Base-by-base conservation (phyloP, 2,113 vertebrate genomes). In the Bubo blakistoni region DNA sequence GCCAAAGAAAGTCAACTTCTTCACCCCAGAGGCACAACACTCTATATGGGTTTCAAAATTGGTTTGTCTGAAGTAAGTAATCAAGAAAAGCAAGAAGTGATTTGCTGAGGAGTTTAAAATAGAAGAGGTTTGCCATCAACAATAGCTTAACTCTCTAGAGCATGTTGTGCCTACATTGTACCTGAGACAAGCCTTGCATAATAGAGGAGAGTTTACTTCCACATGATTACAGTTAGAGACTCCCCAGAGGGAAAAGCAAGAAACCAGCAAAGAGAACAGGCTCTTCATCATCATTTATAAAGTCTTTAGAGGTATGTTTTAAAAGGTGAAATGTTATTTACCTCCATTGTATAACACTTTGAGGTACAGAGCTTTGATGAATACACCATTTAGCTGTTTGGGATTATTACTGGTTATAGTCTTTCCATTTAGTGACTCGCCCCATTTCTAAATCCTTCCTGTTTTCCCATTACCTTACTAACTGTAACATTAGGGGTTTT, bases 51-150 rank as follows among this genome's bases (percentile, higher is more conserved):
- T 72, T 93, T 93, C 84, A 65, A 65, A 85, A 94, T 49, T 77
- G 34, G 46, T 93, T 94, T 90, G 44, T 90, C 52, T 79, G 73
- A 84, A 95, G 30, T 25, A 85, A 82, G 70, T 76, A 94, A 96
- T 90, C 70, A 85, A 67, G 91, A 87, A 87, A 89, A 90, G 40
- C 44, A 65, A 71, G 47, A 67, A 94, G 73, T 82, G 57, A 82
- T 93, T 96, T 94, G 89, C 44, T 44, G 40, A 15, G 52, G 18
- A 9, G 7, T 42, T 96, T 93, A 85, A 95, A 93, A 92, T 72
- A 93, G 70, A 96, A 49, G 27, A 55, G 26, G 21, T 61, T 93
- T 76, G 44, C 70, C 58, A 79, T 58, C 73, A 91, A 85, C 94
- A 95, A 72, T 65, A 90, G 36, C 34, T 89, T 34, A 36, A 58